Evolutionary conservation across 1,140 invertebrate genomes (phyloP).

Genomic region (Arctopsyche grandis): DNA sequence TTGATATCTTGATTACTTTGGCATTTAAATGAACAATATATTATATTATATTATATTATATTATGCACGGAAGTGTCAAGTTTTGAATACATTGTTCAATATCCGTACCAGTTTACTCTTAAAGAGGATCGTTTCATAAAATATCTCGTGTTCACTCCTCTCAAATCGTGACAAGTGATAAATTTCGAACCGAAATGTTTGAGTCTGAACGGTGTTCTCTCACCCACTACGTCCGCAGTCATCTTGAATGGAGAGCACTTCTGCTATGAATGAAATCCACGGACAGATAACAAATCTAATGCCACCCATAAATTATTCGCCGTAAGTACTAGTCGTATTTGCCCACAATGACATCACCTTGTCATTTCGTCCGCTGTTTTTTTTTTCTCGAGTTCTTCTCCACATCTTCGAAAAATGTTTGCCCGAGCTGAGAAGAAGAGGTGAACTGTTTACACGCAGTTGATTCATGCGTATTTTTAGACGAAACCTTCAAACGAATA

Average conservation of each 20-base stretch:
- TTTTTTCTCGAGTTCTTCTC: constrained; percentile 12
- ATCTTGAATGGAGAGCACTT: constrained; percentile 40
- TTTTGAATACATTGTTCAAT: too few species aligned
- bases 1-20: too few species aligned
- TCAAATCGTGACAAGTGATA: constrained; percentile 15
- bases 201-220: not conserved
- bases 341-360: constrained; percentile 48
- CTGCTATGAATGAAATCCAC: constrained; percentile 34
- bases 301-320: constrained; percentile 49
- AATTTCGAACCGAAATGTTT: constrained; percentile 16
- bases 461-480: constrained; percentile 27
- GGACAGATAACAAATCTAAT: constrained; percentile 43
- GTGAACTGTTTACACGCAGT: not conserved
- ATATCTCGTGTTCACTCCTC: not conserved
- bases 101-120: too few species aligned
- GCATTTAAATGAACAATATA: too few species aligned
- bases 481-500: not conserved
- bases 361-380: constrained; percentile 2
- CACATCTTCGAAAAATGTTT: constrained; percentile 5
- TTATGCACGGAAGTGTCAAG: too few species aligned
- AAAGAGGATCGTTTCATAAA: not conserved
- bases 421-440: not conserved
- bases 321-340: constrained; percentile 24
- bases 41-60: too few species aligned
- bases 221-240: not conserved